These are phyloP conservation scores for Bolborhynchus lineola DNA, from an alignment of 2,113 vertebrate genomes.

Conservation along the genomic window DNA sequence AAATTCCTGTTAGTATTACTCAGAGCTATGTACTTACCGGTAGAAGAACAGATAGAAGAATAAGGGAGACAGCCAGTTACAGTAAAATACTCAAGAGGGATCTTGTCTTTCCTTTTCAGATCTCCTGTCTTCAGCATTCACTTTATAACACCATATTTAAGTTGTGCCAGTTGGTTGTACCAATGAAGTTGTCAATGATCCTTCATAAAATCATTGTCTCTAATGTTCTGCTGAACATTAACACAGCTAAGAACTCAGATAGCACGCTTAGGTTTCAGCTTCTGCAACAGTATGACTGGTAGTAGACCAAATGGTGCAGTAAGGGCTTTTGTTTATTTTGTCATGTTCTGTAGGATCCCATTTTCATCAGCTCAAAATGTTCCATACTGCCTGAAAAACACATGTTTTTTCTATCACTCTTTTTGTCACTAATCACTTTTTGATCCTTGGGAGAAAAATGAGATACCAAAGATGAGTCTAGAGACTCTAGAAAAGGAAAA, in stretches of 20 bases:
- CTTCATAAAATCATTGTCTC: not conserved
- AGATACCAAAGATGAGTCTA: not conserved
- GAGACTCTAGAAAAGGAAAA: not conserved
- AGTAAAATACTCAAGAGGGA: not conserved
- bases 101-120: not conserved
- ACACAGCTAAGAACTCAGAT: not conserved
- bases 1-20: not conserved
- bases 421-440: not conserved
- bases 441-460: not conserved
- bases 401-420: not conserved
- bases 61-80: not conserved
- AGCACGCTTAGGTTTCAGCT: not conserved
- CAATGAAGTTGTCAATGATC: not conserved
- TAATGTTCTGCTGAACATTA: not conserved
- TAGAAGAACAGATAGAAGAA: not conserved
- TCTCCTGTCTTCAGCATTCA: not conserved
- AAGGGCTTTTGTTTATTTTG: not conserved
- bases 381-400: not conserved
- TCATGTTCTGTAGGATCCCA: not conserved
- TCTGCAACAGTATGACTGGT: not conserved
- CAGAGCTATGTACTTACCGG: not conserved
- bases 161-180: not conserved
- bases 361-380: not conserved
- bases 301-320: not conserved
- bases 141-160: not conserved